A percentile compares a stretch with the other conserved stretches of the same genome.
Conservation (phyloP, 2,113 vertebrate species). For the Bubo scandiacus region DNA sequence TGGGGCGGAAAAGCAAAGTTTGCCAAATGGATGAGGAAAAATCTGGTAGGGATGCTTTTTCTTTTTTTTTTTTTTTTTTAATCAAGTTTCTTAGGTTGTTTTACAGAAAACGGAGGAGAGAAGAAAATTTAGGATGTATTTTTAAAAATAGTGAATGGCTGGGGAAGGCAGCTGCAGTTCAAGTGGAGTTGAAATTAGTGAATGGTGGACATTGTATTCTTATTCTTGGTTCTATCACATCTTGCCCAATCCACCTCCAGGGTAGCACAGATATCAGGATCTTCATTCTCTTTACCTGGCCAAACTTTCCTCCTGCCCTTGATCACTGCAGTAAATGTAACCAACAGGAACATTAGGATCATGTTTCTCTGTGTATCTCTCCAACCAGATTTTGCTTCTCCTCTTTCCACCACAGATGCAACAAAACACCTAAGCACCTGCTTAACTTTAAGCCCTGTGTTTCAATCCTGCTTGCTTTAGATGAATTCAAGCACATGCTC, state of each 20-base stretch:
- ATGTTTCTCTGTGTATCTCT: neutral
- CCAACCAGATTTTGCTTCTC: neutral
- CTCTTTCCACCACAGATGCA: neutral
- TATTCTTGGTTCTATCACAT: neutral
- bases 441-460: neutral
- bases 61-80: neutral
- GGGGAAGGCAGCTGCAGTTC: neutral
- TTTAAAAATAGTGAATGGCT: neutral
- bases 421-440: neutral
- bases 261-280: neutral
- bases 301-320: neutral
- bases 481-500: neutral
- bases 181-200: neutral
- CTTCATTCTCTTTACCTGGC: neutral
- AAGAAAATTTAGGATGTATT: neutral
- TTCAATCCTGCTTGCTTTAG: neutral
- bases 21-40: slow-evolving; percentile 29
- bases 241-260: neutral
- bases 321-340: neutral
- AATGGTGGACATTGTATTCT: neutral
- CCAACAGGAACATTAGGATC: neutral
- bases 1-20: neutral
- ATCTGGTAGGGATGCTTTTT: neutral
- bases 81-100: neutral
- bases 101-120: neutral